Base-by-base conservation (phyloP, 2,797 vertebrate genomes). In the Gymnoscopelus microlampas region DNA sequence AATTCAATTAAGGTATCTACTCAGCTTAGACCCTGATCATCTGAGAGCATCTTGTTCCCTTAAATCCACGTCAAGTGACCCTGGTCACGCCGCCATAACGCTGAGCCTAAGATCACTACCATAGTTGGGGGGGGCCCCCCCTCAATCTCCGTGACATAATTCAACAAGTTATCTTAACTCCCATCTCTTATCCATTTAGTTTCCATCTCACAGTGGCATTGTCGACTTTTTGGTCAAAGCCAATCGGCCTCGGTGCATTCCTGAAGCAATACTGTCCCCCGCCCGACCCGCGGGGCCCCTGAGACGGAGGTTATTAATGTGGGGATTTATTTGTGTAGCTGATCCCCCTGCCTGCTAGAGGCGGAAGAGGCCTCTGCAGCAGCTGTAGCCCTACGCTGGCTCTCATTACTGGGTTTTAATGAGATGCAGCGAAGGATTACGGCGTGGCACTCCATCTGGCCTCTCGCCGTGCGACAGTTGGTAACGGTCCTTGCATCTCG, bases 351-450 rank as follows among this genome's bases (percentile, higher is more conserved):
- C 54, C 60, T 74, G 10, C 13, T n/a, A 1, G n/a, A 7, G 35
- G 35, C 13, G 29, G 58, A 9, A 78, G 63, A 67, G 73, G 62
- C 74, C 70, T 53, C n/a, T 15, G 83, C 39, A 29, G 79, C 91
- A 91, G 90, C 90, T 91, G 91, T 48, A 60, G 63, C 82, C 80
- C 66, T 32, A 73, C 55, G 76, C 80, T 78, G 74, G 85, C 87
- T 83, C 85, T 91, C 85, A 91, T 92, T 92, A 91, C 77, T 85
- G 70, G 73, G 76, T 82, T 87, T 83, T 92, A 92, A 92, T 91
- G 87, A 90, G 83, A 60, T 76, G 67, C 61, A 85, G 73, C 80
- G 85, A 90, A 86, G 81, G 87, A 87, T 89, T 89, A 77, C 83
- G 79, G 79, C 35, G 12, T 32, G 77, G 77, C 76, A 79, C 67